Evolutionary conservation across 2,888 invertebrate genomes (phyloP).

Genomic region (Cephus sareptanus): DNA sequence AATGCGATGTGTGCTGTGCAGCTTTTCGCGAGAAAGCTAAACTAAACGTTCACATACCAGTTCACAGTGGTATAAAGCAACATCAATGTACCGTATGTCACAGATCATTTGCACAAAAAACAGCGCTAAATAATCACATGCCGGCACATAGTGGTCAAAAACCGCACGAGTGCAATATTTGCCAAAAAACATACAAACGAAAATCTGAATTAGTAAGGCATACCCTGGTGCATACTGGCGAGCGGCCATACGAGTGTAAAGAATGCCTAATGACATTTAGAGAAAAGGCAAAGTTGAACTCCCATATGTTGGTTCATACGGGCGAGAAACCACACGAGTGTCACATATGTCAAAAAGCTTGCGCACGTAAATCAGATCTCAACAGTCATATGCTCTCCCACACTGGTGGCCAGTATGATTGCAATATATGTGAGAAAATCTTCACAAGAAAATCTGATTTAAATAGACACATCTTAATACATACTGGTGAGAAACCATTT

Average conservation of each 20-base stretch:
- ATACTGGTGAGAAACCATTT: constrained; percentile 59
- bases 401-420: constrained; percentile 62
- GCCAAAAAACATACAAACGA: constrained; percentile 60
- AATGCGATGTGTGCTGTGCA: constrained; percentile 53
- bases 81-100: constrained; percentile 58
- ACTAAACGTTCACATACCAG: constrained; percentile 43
- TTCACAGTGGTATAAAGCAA: constrained; percentile 49
- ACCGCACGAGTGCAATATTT: constrained; percentile 58
- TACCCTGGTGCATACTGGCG: constrained; percentile 61
- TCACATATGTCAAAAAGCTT: constrained; percentile 61
- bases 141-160: constrained; percentile 58
- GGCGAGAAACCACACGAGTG: constrained; percentile 62
- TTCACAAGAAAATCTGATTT: constrained; percentile 61
- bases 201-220: constrained; percentile 60
- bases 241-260: constrained; percentile 60
- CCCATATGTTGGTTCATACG: constrained; percentile 61
- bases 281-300: constrained; percentile 60
- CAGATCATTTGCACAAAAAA: constrained; percentile 54
- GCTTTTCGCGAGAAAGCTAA: constrained; percentile 52
- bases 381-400: constrained; percentile 62
- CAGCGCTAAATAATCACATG: constrained; percentile 60
- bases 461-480: constrained; percentile 58
- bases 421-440: constrained; percentile 61
- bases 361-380: constrained; percentile 60
- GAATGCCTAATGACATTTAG: constrained; percentile 62